Evolutionary conservation across 1,140 invertebrate species (phyloP).

Genomic region (Drosophila obscura): DNA sequence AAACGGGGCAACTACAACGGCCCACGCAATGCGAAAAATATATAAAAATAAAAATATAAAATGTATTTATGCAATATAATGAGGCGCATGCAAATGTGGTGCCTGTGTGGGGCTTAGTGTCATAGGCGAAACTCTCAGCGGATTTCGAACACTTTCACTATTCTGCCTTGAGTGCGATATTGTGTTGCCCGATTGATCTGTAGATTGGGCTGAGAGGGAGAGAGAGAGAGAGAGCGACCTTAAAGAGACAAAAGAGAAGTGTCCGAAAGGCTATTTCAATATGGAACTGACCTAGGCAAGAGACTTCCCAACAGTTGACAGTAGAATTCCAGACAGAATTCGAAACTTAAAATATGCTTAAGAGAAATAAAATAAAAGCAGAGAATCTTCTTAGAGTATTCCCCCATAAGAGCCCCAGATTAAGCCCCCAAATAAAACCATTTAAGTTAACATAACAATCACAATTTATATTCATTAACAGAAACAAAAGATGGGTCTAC

Average conservation of each 20-base stretch:
- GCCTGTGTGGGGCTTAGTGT: constrained; percentile 61
- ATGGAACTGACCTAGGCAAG: constrained; percentile 32
- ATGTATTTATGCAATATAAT: constrained; percentile 69
- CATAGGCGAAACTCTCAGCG: constrained; percentile 55
- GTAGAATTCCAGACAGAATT: too few relatives aligned
- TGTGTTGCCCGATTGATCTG: constrained; percentile 17
- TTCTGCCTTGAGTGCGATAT: constrained; percentile 67
- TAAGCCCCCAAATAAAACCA: too few relatives aligned
- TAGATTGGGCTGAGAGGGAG: background rate
- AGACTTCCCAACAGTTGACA: background rate
- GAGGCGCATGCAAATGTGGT: constrained; percentile 60
- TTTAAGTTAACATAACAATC: constrained; percentile 48
- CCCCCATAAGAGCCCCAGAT: too few relatives aligned
- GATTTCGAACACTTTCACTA: constrained; percentile 62
- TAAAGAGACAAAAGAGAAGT: constrained; percentile 1
- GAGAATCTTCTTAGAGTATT: too few relatives aligned
- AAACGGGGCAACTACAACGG: constrained; percentile 48
- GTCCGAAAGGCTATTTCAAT: background rate
- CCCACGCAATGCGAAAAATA: constrained; percentile 21
- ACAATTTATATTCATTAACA: constrained; percentile 62
- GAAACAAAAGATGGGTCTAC: constrained; percentile 10
- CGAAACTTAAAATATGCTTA: too few relatives aligned
- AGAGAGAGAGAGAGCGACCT: constrained; percentile 7
- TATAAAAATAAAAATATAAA: constrained; percentile 8
- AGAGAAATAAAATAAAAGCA: too few relatives aligned